Evolutionary conservation across 23 tunicate species (phyloP).

Genomic region (Clavelina lepadiformis): DNA sequence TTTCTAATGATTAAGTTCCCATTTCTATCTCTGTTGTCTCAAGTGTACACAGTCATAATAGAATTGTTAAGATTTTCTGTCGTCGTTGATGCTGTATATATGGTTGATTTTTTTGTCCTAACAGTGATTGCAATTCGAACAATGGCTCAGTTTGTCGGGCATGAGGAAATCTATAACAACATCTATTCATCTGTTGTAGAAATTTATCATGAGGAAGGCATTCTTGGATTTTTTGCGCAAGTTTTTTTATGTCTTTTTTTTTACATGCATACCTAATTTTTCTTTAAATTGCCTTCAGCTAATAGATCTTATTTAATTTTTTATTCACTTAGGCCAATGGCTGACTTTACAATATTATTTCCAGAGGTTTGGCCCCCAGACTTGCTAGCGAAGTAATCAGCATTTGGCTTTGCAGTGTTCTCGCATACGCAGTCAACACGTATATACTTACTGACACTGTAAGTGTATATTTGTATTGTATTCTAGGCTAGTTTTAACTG

Average conservation of each 20-base stretch:
- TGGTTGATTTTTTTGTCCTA: too few species aligned
- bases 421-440: conserved; percentile 57
- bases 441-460: conserved; percentile 63
- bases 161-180: conserved; percentile 37
- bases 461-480: not conserved
- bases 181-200: conserved; percentile 33
- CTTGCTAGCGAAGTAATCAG: conserved; percentile 50
- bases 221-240: conserved; percentile 80
- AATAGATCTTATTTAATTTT: too few species aligned
- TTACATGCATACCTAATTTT: not conserved
- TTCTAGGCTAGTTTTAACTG: too few species aligned
- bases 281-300: too few species aligned
- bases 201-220: conserved; percentile 68
- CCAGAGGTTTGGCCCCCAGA: conserved; percentile 74
- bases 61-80: too few species aligned
- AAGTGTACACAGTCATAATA: too few species aligned
- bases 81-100: too few species aligned
- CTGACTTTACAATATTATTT: too few species aligned
- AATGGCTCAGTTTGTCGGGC: conserved; percentile 86
- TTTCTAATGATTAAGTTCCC: too few species aligned
- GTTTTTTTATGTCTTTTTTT: too few species aligned
- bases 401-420: conserved; percentile 61
- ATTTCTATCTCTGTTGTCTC: too few species aligned
- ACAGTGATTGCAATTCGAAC: conserved; percentile 77
- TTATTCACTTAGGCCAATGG: too few species aligned